A percentile compares a stretch with the other conserved stretches of the same genome.
These are phyloP conservation scores for Vulpes ferrilata DNA, from an alignment of 2,113 vertebrate genomes.

Conservation along the genomic window DNA sequence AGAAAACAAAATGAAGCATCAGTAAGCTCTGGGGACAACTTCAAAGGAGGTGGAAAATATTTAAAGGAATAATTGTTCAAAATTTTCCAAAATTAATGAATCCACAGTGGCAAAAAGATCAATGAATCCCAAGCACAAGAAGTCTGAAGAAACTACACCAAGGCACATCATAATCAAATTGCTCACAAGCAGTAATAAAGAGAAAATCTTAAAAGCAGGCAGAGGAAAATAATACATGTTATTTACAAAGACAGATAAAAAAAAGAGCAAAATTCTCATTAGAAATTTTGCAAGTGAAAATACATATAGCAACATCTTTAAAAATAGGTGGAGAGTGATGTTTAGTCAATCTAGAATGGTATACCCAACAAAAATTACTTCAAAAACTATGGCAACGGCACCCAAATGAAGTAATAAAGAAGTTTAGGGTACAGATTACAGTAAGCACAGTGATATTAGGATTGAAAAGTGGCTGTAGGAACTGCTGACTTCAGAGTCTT, in stretches of 20 bases:
- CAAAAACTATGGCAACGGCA: not conserved
- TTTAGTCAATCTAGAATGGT: not conserved
- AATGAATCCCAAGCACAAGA: not conserved
- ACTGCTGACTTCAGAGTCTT: not conserved
- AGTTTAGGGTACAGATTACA: not conserved
- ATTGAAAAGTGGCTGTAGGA: not conserved
- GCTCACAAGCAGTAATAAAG: not conserved
- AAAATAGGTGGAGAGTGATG: not conserved
- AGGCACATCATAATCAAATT: not conserved
- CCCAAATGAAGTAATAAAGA: not conserved
- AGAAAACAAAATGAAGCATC: not conserved
- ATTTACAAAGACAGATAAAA: not conserved
- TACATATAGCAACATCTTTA: not conserved
- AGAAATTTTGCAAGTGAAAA: not conserved
- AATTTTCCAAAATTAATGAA: not conserved
- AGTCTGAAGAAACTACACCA: not conserved
- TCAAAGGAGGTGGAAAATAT: not conserved
- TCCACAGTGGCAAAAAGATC: not conserved
- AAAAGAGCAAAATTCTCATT: not conserved
- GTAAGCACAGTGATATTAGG: not conserved
- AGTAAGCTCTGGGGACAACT: not conserved
- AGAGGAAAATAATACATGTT: not conserved
- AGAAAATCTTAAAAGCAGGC: slow-evolving; percentile 23
- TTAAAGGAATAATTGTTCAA: not conserved
- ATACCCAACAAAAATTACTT: not conserved